Evolutionary conservation across 2,888 invertebrate genomes (phyloP).

Genomic region (Ischnura elegans): DNA sequence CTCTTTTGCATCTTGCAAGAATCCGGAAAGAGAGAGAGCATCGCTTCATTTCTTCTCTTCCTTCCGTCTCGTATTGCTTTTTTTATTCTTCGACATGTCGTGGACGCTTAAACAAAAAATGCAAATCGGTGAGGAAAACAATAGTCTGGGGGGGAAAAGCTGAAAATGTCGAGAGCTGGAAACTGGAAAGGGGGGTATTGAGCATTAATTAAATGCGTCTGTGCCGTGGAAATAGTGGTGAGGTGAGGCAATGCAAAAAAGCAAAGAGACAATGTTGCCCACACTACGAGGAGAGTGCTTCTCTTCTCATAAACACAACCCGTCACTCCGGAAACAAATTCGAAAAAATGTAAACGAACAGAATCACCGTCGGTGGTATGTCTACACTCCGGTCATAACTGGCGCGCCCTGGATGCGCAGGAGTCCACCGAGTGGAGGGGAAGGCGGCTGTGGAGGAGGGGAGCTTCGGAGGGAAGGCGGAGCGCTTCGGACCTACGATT

Average conservation of each 20-base stretch:
- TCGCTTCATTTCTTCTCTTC: neutral
- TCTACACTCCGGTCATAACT: too few relatives aligned
- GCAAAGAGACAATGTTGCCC: neutral
- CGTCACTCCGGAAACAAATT: too few relatives aligned
- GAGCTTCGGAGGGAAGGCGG: too few relatives aligned
- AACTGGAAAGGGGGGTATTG: neutral
- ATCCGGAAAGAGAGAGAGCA: neutral
- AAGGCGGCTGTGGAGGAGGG: too few relatives aligned
- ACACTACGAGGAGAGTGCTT: neutral
- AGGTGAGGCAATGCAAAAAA: neutral
- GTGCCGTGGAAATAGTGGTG: neutral
- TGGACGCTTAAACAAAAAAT: neutral
- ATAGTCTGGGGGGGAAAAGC: neutral
- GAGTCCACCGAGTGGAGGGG: too few relatives aligned
- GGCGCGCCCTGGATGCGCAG: too few relatives aligned
- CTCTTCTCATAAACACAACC: neutral
- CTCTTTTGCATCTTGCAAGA: slow-evolving; percentile 1
- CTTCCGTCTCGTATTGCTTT: neutral
- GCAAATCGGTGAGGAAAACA: neutral
- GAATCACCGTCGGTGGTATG: too few relatives aligned
- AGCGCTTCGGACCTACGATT: too few relatives aligned
- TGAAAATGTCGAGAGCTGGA: neutral
- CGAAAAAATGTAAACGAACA: too few relatives aligned
- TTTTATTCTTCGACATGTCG: neutral
- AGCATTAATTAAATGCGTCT: neutral